Base-by-base conservation (phyloP, 2,113 vertebrate species). In the Ictidomys tridecemlineatus region DNA sequence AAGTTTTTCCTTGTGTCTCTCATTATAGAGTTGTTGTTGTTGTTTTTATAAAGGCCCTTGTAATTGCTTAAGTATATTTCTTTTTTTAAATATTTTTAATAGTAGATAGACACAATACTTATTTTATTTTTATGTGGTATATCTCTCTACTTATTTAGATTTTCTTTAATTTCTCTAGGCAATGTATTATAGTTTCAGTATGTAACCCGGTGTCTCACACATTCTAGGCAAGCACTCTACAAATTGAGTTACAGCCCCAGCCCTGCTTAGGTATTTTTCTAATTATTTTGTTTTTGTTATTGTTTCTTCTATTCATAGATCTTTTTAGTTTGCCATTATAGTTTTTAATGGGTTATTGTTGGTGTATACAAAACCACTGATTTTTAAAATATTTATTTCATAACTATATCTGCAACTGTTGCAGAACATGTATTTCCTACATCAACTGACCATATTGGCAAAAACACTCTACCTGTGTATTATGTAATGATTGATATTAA, bases 241-340 rank as follows among this genome's bases (percentile, higher is more conserved):
- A 11, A 51, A 51, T 13, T 51, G 48, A 51, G 48, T 12, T 51
- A 51, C 48, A 51, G 48, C 48, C 48, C 48, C 48, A 51, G 48
- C 48, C 48, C 48, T 82, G 32, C 69, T 67, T 88, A 74, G 67
- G 63, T 26, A 13, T 80, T 72, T 88, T 88, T 26, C 8, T 93
- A 94, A 53, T 94, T 89, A 91, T n/a, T 76, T 67, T n/a, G 72
- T 79, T 74, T 92, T 92, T 80, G 4, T 82, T 69, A 48, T 92
- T 95, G 17, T 83, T 88, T 95, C 30, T 87, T 56, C 48, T 83
- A 1, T 89, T n/a, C 74, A 89, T 83, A 51, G 37, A 92, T 92
- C 4, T 82, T 73, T 94, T 80, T 74, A 26, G 87, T 86, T 95
- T 82, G 22, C 8, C 42, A 65, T 91, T 65, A 42, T 73, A 28